Conservation (phyloP, 2,797 vertebrate species). For the Linurgus olivaceus region DNA sequence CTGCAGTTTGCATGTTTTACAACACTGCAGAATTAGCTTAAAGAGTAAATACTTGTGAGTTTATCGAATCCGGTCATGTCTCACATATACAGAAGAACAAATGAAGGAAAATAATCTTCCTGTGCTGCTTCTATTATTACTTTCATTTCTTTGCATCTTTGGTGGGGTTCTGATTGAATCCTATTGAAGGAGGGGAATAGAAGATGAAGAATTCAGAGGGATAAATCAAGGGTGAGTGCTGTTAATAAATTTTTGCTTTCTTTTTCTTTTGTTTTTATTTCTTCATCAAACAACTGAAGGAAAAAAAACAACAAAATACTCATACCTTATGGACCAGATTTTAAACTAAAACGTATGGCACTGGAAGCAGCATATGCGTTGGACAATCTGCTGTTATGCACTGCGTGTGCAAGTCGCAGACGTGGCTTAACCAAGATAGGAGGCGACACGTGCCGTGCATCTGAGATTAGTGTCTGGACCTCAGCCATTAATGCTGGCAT, state of each 20-base stretch:
- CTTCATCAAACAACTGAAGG: neutral
- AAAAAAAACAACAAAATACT: neutral
- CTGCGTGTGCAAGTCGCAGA: slow-evolving; percentile 56
- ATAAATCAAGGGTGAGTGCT: neutral
- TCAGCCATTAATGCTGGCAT: slow-evolving; percentile 77
- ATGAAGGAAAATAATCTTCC: slow-evolving; percentile 5
- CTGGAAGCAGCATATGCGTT: slow-evolving; percentile 11
- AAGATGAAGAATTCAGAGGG: neutral
- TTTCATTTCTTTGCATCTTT: neutral
- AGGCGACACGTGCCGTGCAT: slow-evolving; percentile 70
- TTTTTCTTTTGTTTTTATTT: neutral
- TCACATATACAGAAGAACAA: neutral
- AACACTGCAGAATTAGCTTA: slow-evolving; percentile 71
- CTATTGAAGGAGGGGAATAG: neutral
- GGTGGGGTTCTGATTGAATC: neutral
- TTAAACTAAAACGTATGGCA: slow-evolving; percentile 1
- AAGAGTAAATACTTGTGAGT: slow-evolving; percentile 63
- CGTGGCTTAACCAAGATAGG: slow-evolving; percentile 71
- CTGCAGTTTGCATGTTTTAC: slow-evolving; percentile 65
- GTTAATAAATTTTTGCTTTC: neutral
- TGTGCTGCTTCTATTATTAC: neutral
- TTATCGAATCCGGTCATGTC: slow-evolving; percentile 33
- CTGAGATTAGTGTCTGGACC: slow-evolving; percentile 74
- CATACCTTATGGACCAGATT: slow-evolving; percentile 10
- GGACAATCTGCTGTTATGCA: slow-evolving; percentile 41